phyloP scores from a whole-genome alignment of 2,113 vertebrate species.

The Eretmochelys imbricata region DNA sequence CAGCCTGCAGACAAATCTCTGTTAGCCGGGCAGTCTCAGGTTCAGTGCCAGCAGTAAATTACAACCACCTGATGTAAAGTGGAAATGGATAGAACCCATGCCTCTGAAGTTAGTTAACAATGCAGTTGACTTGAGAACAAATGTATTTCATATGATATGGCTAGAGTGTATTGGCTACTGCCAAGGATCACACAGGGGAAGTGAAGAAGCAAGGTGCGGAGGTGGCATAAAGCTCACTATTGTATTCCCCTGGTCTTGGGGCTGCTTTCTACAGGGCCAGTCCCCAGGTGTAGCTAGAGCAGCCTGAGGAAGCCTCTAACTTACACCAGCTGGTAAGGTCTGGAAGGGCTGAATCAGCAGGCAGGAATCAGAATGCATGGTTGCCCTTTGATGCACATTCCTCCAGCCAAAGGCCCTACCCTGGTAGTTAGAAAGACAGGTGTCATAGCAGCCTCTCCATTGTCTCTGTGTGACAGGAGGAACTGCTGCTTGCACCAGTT shows the following conservation, averaged over 20 bases:
- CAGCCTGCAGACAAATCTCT: not conserved
- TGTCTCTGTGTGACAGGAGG: rapidly evolving
- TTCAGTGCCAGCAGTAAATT: not conserved
- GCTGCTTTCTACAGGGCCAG: not conserved
- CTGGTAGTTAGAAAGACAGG: rapidly evolving
- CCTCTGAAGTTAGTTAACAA: not conserved
- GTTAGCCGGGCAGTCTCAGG: not conserved
- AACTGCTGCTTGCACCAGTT: not conserved
- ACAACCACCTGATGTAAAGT: not conserved
- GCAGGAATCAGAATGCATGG: not conserved
- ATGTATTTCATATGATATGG: not conserved
- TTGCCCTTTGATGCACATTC: not conserved
- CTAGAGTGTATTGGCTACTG: not conserved
- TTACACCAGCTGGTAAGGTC: not conserved
- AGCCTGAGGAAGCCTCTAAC: not conserved
- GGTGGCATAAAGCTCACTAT: not conserved
- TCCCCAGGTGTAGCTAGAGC: not conserved
- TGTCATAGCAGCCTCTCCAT: not conserved
- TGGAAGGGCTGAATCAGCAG: not conserved
- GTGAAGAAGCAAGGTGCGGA: rapidly evolving
- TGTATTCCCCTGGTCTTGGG: not conserved
- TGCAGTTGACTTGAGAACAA: not conserved
- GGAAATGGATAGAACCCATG: not conserved
- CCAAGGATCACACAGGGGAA: not conserved
- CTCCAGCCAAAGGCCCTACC: not conserved